Evolutionary conservation across 2,888 invertebrate genomes (phyloP), one percentile per base, ranked within the genome.

Genomic region (Colletes collaris): DNA sequence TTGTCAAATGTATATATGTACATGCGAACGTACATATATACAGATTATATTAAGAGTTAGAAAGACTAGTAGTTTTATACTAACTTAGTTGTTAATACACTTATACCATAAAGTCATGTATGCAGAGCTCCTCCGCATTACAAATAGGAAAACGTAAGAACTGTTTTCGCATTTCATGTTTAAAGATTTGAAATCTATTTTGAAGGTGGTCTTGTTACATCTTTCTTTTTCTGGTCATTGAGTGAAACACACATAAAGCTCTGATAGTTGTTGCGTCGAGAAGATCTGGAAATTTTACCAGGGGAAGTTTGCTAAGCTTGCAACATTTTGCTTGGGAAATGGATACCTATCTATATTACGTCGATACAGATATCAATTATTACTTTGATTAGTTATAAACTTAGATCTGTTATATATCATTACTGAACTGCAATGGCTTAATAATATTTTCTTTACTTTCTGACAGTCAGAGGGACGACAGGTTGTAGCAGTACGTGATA

Each of bases 371-470:
- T 86, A 88, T 80, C 76, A 79, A 69, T 82, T 82, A 83, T 86
- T 84, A 87, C 77, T 87, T 87, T 82, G 81, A 87, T 86, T 85
- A 88, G 74, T 76, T 64, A 78, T 80, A 73, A 86, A 86, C 77
- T 86, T 83, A 81, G 76, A 81, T 50, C 76, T 76, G 63, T 68
- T 83, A 79, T 68, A 76, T 76, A 75, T 73, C 63, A 63, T 77
- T 76, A 79, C 62, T 73, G 79, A 83, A 64, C 82, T 80, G 69
- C 76, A 69, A 76, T 73, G 76, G 81, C 86, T 78, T 85, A 85
- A 70, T 79, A 84, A 58, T 79, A 86, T 76, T 81, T 16, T 79
- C 64, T 74, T 79, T 88, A 88, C 85, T 89, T 89, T 87, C 89
- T 76, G 83, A 86, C 76, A 84, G 86, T 85, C 82, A 76, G 72